Conservation (phyloP, 2,113 vertebrate species). For the Chaetura pelagica region DNA sequence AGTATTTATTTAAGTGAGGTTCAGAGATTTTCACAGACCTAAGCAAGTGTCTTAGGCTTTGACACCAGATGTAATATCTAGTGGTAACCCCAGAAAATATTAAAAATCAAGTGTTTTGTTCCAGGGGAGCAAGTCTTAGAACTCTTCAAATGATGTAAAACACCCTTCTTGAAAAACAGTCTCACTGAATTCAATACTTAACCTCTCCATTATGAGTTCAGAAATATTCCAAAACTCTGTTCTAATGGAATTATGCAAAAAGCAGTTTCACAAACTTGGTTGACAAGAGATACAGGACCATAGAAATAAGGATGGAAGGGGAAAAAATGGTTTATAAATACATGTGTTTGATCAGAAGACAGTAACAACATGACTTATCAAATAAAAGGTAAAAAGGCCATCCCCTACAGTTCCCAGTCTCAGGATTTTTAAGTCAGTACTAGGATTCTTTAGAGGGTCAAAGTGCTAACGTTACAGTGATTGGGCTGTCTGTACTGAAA, state of each 20-base stretch:
- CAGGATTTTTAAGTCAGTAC: not conserved
- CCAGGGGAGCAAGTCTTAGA: not conserved
- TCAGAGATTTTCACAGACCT: not conserved
- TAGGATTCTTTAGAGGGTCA: not conserved
- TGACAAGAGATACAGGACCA: not conserved
- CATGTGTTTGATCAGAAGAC: not conserved
- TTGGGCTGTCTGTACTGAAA: not conserved
- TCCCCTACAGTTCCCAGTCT: not conserved
- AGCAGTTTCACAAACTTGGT: not conserved
- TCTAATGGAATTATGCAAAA: not conserved
- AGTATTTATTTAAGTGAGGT: not conserved
- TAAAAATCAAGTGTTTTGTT: not conserved
- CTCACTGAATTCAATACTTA: not conserved
- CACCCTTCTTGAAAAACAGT: not conserved
- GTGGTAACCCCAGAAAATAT: not conserved
- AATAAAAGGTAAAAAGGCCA: not conserved
- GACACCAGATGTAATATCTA: not conserved
- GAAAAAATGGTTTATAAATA: not conserved
- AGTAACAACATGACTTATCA: not conserved
- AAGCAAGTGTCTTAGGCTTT: not conserved
- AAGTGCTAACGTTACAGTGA: not conserved
- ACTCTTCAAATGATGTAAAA: not conserved
- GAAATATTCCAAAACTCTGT: not conserved
- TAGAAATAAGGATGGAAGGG: not conserved
- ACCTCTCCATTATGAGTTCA: not conserved